Base-by-base conservation (phyloP, 2,113 vertebrate genomes). In the Salvelinus namaycush region DNA sequence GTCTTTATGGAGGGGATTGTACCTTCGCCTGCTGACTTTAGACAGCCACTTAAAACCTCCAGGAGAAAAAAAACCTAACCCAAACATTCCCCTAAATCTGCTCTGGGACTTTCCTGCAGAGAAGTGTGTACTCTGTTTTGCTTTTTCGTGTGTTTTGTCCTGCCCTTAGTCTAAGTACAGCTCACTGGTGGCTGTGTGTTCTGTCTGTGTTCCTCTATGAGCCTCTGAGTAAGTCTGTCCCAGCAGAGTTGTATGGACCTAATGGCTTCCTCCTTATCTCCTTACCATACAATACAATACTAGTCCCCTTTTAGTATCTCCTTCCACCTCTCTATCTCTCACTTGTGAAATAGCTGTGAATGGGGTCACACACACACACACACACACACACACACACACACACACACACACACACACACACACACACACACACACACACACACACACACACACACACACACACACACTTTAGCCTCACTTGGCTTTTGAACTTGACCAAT, bases 101-200 rank as follows among this genome's bases (percentile, higher is more conserved):
- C 76, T 70, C 31, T 49, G 84, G 87, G 81, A 85, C 72, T 89
- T 90, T 85, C 86, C 70, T 81, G 77, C 34, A 73, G 67, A 84
- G 70, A 76, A 79, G 51, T 76, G 27, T 22, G 39, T 5, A 0
- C 68, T 73, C 83, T 81, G 54, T 84, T 60, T 26, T 78, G 75
- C n/a, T 54, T 29, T 73, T 81, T 82, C 82, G 79, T 87, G 76
- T 20, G 60, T 73, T 13, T 39, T 11, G 12, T 16, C 1, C 14
- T 60, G 26, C 79, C 14, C 51, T 54, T 14, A 4, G 51, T 54
- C 84, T 44, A 44, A 44, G 8, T 44, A 44, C 39, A 44, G 39
- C 9, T 84, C 65, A 73, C 73, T 67, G 22, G 71, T 81, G 67
- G 80, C 57, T 73, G 13, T 18, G 54, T 57, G 54, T 57, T 20